Evolutionary conservation across 2,113 vertebrate genomes (phyloP).

Genomic region (Brachypteracias leptosomus): DNA sequence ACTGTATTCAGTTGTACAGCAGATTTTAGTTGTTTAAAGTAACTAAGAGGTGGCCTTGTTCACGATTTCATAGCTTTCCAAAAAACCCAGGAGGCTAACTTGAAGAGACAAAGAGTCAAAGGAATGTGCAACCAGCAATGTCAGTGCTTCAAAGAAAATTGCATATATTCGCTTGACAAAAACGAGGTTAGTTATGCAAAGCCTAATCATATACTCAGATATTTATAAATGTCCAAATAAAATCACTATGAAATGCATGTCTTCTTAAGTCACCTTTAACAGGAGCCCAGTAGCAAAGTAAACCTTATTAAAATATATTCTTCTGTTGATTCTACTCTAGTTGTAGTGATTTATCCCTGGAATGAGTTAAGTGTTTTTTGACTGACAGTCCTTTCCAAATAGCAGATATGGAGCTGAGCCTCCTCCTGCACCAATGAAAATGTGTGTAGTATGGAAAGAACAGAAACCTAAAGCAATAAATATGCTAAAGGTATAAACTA

Average conservation of each 20-base stretch:
- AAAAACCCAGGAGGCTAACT: not conserved
- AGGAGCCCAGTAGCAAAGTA: not conserved
- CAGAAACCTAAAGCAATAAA: not conserved
- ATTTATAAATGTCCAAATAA: not conserved
- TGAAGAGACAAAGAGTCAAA: not conserved
- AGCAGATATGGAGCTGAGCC: not conserved
- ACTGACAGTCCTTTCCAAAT: not conserved
- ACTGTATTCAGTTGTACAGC: not conserved
- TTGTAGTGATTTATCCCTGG: not conserved
- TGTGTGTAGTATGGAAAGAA: not conserved
- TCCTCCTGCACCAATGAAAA: not conserved
- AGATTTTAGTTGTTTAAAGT: not conserved
- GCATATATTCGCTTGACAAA: not conserved
- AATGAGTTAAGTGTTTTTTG: not conserved
- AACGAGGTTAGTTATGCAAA: slow-evolving; percentile 31
- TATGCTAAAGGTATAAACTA: not conserved
- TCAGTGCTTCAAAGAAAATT: not conserved
- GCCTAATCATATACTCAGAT: not conserved
- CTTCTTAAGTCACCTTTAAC: not conserved
- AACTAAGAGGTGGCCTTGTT: slow-evolving; percentile 1
- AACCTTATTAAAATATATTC: not conserved
- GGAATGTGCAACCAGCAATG: not conserved
- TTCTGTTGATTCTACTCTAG: not conserved
- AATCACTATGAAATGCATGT: not conserved
- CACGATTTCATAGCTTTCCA: not conserved